A percentile compares a stretch with the other conserved stretches of the same genome.
phyloP scores from a whole-genome alignment of 2,888 invertebrate species.

The Cerastis rubricosa region DNA sequence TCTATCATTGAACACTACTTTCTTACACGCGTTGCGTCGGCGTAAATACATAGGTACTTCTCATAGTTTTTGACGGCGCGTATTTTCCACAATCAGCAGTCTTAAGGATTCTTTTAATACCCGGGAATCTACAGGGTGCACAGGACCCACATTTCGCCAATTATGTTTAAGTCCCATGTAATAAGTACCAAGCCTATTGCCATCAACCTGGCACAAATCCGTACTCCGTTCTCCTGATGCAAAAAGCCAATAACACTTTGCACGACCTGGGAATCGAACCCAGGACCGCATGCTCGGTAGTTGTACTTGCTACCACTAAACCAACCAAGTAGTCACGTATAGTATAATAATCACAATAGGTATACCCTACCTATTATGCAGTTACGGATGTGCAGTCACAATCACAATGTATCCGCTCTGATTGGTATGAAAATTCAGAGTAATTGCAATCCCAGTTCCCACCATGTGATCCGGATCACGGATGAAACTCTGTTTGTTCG shows the following conservation, averaged over 20 bases:
- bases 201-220: too few relatives aligned
- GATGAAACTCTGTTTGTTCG: slow-evolving; percentile 42
- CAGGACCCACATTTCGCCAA: too few relatives aligned
- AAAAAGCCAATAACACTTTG: too few relatives aligned
- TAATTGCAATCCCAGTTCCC: slow-evolving; percentile 41
- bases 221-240: too few relatives aligned
- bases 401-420: slow-evolving; percentile 54
- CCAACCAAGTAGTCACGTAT: too few relatives aligned
- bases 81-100: background rate
- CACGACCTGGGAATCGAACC: too few relatives aligned
- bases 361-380: background rate
- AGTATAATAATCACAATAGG: background rate
- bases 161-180: too few relatives aligned
- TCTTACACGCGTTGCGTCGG: background rate
- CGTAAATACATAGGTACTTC: background rate
- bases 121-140: too few relatives aligned
- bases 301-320: too few relatives aligned
- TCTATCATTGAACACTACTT: background rate
- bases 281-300: too few relatives aligned
- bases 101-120: background rate
- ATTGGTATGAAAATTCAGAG: slow-evolving; percentile 54
- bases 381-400: slow-evolving; percentile 24
- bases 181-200: too few relatives aligned
- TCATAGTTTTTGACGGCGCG: background rate
- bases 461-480: slow-evolving; percentile 31